These are phyloP conservation scores for Acronicta leporina DNA, from an alignment of 2,888 invertebrate species.

Conservation along the genomic window DNA sequence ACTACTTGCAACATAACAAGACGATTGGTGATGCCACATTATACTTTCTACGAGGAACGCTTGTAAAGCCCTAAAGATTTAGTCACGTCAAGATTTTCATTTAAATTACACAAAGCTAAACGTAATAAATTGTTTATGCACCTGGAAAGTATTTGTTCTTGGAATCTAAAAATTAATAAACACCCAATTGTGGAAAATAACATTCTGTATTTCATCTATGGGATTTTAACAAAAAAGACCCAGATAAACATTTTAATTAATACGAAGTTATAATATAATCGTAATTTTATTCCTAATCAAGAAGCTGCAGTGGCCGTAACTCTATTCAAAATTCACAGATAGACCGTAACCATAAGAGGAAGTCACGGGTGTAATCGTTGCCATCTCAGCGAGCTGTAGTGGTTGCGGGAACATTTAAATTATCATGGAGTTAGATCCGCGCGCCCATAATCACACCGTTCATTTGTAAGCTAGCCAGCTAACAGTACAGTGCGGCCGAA, in stretches of 20 bases:
- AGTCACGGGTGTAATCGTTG: slow-evolving; percentile 82
- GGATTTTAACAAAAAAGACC: background rate
- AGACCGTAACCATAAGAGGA: slow-evolving; percentile 81
- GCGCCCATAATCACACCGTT: slow-evolving; percentile 86
- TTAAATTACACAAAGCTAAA: slow-evolving; percentile 62
- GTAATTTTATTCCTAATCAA: slow-evolving; percentile 47
- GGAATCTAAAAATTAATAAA: no score
- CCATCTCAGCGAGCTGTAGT: slow-evolving; percentile 74
- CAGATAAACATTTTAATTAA: slow-evolving; percentile 15
- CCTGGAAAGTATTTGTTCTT: background rate
- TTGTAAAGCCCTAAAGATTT: slow-evolving; percentile 62
- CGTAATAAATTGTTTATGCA: slow-evolving; percentile 17
- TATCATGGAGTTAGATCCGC: slow-evolving; percentile 86
- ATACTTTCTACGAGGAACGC: slow-evolving; percentile 65
- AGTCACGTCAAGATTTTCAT: slow-evolving; percentile 64
- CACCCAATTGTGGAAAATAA: no score
- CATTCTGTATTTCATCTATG: no score
- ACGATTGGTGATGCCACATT: slow-evolving; percentile 62
- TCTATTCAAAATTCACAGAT: slow-evolving; percentile 82
- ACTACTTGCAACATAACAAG: slow-evolving; percentile 50
- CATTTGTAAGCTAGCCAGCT: slow-evolving; percentile 85
- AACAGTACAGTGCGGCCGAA: slow-evolving; percentile 80
- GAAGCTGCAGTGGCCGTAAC: slow-evolving; percentile 68
- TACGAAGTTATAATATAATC: slow-evolving; percentile 28
- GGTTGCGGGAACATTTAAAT: slow-evolving; percentile 86